These are phyloP conservation scores for Equus quagga DNA, from an alignment of 2,113 vertebrate species.

Conservation along the genomic window DNA sequence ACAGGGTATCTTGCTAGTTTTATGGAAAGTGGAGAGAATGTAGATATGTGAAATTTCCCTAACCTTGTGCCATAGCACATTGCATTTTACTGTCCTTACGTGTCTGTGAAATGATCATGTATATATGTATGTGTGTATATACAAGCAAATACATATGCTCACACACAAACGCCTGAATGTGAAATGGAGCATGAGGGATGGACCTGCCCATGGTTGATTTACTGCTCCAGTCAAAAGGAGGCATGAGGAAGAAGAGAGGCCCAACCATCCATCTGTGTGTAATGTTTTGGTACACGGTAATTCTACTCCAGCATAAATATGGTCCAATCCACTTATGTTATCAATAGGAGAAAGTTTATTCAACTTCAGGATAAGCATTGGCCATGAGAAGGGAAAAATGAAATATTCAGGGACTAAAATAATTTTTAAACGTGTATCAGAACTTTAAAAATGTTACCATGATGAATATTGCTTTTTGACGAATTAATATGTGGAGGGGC, in stretches of 20 bases:
- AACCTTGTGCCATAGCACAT: background rate
- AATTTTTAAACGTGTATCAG: background rate
- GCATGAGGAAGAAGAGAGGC: background rate
- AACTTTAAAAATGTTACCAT: background rate
- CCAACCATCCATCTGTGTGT: background rate
- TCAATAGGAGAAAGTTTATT: background rate
- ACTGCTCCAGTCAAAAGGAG: background rate
- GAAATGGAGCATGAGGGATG: background rate
- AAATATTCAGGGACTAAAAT: background rate
- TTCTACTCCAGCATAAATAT: background rate
- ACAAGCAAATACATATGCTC: background rate
- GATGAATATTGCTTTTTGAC: background rate
- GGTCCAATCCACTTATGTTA: background rate
- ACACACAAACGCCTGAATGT: background rate
- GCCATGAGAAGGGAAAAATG: background rate
- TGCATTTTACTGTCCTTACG: background rate
- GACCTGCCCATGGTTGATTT: background rate
- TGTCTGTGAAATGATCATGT: background rate
- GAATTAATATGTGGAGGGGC: background rate
- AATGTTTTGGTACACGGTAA: background rate
- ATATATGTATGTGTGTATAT: rapidly evolving
- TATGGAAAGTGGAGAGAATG: background rate
- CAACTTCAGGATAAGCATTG: background rate
- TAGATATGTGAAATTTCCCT: background rate
- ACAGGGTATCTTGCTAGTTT: background rate